phyloP scores from a whole-genome alignment of 2,113 vertebrate species.

The Trogon surrucura region DNA sequence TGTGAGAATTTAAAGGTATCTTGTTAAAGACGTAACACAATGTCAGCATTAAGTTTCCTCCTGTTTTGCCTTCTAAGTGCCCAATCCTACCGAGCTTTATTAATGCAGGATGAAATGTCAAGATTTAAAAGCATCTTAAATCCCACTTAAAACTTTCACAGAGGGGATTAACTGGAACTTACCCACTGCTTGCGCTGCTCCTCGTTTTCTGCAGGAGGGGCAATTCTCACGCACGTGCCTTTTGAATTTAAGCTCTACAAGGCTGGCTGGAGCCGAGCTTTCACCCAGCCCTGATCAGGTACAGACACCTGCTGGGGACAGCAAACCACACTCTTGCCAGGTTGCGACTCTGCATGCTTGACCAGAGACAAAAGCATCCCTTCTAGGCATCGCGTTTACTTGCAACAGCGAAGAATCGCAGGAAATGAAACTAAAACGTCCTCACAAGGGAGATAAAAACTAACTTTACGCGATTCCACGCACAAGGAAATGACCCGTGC shows the following conservation, averaged over 20 bases:
- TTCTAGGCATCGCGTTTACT: rapidly evolving
- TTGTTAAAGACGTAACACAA: neutral
- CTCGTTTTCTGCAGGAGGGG: neutral
- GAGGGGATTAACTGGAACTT: neutral
- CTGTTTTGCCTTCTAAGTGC: neutral
- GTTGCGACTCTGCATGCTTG: rapidly evolving
- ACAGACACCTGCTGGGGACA: neutral
- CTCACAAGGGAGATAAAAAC: neutral
- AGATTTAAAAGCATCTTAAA: neutral
- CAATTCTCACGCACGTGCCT: rapidly evolving
- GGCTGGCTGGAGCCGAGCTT: neutral
- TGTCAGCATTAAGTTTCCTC: neutral
- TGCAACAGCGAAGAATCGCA: neutral
- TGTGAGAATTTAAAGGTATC: neutral
- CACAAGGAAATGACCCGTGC: rapidly evolving
- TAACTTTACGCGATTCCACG: neutral
- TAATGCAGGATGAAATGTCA: neutral
- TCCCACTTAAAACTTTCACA: neutral
- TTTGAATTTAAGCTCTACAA: neutral
- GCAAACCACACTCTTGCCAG: neutral
- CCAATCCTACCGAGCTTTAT: neutral
- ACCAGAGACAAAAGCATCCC: neutral
- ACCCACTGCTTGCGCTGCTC: neutral
- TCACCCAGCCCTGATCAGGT: rapidly evolving
- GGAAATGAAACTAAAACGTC: neutral